A percentile compares a stretch with the other conserved stretches of the same genome.
Evolutionary conservation across 53 echinoderm and acorn worm genomes (phyloP).

Genomic region (Temnopleurus reevesii): DNA sequence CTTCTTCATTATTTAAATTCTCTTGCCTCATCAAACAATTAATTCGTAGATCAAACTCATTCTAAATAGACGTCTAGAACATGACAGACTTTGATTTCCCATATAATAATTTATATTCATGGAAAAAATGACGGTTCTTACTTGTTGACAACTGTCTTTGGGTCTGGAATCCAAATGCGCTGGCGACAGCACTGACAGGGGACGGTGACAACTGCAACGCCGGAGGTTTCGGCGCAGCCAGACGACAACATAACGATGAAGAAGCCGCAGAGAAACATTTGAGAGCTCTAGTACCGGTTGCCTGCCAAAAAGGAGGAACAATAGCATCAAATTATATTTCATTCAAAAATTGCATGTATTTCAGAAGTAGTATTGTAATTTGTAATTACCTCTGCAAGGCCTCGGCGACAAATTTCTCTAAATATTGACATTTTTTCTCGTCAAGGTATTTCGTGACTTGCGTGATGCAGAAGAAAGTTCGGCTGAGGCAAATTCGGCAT

Average conservation of each 20-base stretch:
- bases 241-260: neutral
- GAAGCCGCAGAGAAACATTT: neutral
- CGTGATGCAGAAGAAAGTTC: too few species aligned
- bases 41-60: too few species aligned
- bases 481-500: too few species aligned
- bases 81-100: too few species aligned
- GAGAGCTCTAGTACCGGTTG: neutral
- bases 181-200: neutral
- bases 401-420: neutral
- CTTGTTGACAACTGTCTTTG: neutral
- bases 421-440: neutral
- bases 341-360: neutral
- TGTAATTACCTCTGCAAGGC: neutral
- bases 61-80: too few species aligned
- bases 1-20: too few species aligned
- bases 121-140: too few species aligned
- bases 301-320: neutral
- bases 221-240: neutral
- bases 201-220: neutral
- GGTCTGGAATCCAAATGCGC: neutral
- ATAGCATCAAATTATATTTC: neutral
- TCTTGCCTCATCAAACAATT: too few species aligned
- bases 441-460: too few species aligned
- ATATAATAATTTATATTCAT: too few species aligned
- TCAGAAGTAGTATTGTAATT: neutral